A percentile compares a stretch with the other conserved stretches of the same genome.
Conservation (phyloP, 1,140 invertebrate genomes). For the Cheumatopsyche charites region DNA sequence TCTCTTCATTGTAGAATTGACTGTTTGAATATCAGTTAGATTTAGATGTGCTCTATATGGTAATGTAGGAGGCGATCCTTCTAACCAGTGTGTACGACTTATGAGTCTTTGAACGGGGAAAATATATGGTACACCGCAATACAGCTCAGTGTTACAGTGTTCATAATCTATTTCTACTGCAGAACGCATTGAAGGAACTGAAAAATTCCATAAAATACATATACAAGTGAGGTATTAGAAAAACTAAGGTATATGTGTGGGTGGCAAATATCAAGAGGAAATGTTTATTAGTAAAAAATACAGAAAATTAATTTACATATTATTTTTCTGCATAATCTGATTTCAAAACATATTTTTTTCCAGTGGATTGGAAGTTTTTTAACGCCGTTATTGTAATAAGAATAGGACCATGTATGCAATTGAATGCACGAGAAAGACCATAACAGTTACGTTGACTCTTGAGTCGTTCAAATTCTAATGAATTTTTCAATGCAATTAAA, state of each 20-base stretch:
- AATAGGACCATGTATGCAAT: no score
- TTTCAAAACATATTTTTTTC: no score
- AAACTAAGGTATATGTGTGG: constrained; percentile 57
- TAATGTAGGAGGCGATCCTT: constrained; percentile 47
- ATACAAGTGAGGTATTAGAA: constrained; percentile 58
- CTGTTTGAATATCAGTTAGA: constrained; percentile 32
- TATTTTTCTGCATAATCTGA: no score
- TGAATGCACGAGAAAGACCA: no score
- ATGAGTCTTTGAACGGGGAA: constrained; percentile 65
- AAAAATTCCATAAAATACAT: neutral
- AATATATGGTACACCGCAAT: constrained; percentile 80
- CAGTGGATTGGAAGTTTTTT: no score
- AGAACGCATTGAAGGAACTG: constrained; percentile 46
- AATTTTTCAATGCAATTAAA: no score
- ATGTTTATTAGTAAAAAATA: no score
- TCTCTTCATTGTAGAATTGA: constrained; percentile 40
- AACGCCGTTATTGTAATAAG: no score
- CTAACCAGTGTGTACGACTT: constrained; percentile 57
- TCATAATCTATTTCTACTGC: constrained; percentile 55
- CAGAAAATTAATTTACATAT: no score
- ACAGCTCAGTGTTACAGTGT: constrained; percentile 69
- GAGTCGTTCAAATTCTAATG: no score
- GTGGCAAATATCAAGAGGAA: no score
- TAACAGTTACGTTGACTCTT: no score
- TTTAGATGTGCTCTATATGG: constrained; percentile 38